Evolutionary conservation across 2,888 invertebrate species (phyloP).

Genomic region (Allophyes oxyacanthae): DNA sequence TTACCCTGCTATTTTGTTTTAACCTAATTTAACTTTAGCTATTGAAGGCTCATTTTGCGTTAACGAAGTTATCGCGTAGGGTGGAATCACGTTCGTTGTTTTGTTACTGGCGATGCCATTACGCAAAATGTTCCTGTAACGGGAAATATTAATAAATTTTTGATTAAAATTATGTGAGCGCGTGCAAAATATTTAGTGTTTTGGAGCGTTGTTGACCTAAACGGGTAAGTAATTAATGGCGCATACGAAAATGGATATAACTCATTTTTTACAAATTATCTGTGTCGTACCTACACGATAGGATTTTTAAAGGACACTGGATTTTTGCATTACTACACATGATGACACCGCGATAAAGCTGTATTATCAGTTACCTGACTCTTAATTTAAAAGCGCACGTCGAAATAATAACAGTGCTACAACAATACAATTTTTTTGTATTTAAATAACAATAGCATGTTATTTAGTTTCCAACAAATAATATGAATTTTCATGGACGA

Average conservation of each 20-base stretch:
- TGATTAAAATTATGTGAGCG: slow-evolving; percentile 52
- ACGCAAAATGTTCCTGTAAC: slow-evolving; percentile 48
- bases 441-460: slow-evolving; percentile 8
- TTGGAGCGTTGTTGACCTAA: slow-evolving; percentile 37
- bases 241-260: slow-evolving; percentile 17
- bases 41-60: slow-evolving; percentile 81
- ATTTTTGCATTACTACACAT: too few species aligned
- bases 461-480: slow-evolving; percentile 11
- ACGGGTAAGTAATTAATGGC: slow-evolving; percentile 31
- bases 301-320: too few species aligned
- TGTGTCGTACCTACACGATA: too few species aligned
- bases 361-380: not conserved
- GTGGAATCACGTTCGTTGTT: slow-evolving; percentile 67
- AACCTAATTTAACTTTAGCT: slow-evolving; percentile 85
- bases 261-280: too few species aligned
- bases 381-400: not conserved
- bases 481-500: slow-evolving; percentile 37
- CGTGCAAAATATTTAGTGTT: slow-evolving; percentile 38
- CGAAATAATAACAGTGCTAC: not conserved
- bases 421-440: too few species aligned
- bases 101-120: slow-evolving; percentile 56
- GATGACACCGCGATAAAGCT: too few species aligned
- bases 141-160: slow-evolving; percentile 56
- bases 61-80: slow-evolving; percentile 77
- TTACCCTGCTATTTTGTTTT: slow-evolving; percentile 77